These are phyloP conservation scores for Hydrolagus affinis DNA, from an alignment of 2,113 vertebrate genomes.

Conservation along the genomic window DNA sequence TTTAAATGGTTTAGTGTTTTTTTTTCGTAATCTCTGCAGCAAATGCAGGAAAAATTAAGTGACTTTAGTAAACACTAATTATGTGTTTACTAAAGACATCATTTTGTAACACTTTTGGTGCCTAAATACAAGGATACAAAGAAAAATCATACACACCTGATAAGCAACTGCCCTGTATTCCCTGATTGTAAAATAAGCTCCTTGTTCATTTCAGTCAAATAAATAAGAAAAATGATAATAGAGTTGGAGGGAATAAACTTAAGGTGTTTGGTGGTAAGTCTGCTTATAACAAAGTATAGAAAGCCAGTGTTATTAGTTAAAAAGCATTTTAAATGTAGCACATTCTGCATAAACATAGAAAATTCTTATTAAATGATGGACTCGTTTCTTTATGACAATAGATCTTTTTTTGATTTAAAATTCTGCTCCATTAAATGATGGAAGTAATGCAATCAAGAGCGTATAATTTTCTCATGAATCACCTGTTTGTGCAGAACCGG, in stretches of 20 bases:
- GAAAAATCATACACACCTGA: not conserved
- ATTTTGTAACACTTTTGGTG: not conserved
- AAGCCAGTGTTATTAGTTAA: not conserved
- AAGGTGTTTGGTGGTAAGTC: not conserved
- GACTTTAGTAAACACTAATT: not conserved
- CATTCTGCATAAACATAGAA: not conserved
- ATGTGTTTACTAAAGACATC: no score
- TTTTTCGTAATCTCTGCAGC: not conserved
- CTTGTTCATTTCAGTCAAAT: not conserved
- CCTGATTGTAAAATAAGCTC: not conserved
- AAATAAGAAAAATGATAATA: not conserved
- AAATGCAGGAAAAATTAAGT: not conserved
- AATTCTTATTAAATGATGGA: not conserved
- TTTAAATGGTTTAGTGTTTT: not conserved
- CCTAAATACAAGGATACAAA: not conserved
- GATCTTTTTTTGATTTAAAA: slow-evolving; percentile 7
- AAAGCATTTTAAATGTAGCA: not conserved
- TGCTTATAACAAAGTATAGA: not conserved
- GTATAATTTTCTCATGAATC: slow-evolving; percentile 10
- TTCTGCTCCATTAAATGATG: slow-evolving; percentile 9
- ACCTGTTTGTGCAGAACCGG: not conserved
- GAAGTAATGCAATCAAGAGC: not conserved
- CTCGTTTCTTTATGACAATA: not conserved
- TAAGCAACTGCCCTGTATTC: not conserved
- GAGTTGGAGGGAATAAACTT: not conserved